Conservation (phyloP, 2,113 vertebrate species). For the Danionella cerebrum region DNA sequence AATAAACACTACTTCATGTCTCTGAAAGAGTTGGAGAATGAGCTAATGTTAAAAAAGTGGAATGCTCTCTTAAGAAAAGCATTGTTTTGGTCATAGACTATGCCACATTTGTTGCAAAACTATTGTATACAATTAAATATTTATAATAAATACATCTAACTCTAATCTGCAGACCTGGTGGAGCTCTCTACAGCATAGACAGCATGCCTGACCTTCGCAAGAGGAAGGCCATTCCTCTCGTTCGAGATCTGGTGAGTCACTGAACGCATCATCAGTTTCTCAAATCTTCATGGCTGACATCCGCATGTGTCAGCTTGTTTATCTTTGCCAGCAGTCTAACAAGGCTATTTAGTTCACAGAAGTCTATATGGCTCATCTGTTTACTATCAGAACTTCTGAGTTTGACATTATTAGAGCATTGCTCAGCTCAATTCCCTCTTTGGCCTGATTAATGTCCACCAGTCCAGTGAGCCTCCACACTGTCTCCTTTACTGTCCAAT, state of each 20-base stretch:
- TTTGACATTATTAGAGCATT: constrained; percentile 8
- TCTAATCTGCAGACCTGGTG: constrained; percentile 77
- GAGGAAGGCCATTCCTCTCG: constrained; percentile 93
- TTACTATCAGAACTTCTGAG: not conserved
- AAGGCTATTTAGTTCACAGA: not conserved
- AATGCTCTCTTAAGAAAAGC: too few relatives aligned
- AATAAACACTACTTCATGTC: too few relatives aligned
- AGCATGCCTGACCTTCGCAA: constrained; percentile 99
- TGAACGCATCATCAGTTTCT: not conserved
- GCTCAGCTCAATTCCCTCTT: not conserved
- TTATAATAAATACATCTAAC: not conserved
- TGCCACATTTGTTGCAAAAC: too few relatives aligned
- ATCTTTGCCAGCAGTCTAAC: not conserved
- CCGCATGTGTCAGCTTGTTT: not conserved
- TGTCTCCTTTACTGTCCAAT: not conserved
- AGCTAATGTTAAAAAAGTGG: too few relatives aligned
- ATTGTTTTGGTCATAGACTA: too few relatives aligned
- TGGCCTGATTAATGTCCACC: not conserved
- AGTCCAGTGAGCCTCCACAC: not conserved
- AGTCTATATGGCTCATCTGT: not conserved
- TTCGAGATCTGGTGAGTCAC: constrained; percentile 92
- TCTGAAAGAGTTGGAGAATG: too few relatives aligned
- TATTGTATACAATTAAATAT: too few relatives aligned
- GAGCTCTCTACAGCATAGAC: constrained; percentile 97
- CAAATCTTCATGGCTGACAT: not conserved